phyloP scores from a whole-genome alignment of 2,797 vertebrate species.

The Chaunax sp. region DNA sequence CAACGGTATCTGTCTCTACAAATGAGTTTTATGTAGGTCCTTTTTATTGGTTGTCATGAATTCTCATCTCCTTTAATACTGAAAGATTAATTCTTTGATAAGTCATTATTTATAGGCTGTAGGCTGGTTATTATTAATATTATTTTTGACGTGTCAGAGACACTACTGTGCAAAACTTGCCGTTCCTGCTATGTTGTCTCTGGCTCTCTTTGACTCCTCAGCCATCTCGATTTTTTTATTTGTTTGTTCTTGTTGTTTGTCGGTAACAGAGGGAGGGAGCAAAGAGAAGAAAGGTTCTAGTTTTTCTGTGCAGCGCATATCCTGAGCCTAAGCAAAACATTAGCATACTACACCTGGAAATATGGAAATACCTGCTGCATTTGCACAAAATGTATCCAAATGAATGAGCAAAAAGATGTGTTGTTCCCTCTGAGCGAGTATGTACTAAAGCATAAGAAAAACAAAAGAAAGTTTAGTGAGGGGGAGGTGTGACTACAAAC shows the following conservation, averaged over 20 bases:
- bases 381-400: constrained; percentile 36
- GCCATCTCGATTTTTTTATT: constrained; percentile 55
- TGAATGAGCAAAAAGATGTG: constrained; percentile 31
- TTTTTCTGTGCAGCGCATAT: constrained; percentile 32
- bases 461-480: background rate
- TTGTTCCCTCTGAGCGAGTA: constrained; percentile 20
- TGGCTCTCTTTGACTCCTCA: constrained; percentile 68
- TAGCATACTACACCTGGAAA: constrained; percentile 21
- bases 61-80: constrained; percentile 51
- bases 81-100: constrained; percentile 43
- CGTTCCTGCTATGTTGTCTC: constrained; percentile 71
- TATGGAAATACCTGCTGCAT: constrained; percentile 39
- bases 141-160: constrained; percentile 50
- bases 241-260: constrained; percentile 53
- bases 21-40: constrained; percentile 66
- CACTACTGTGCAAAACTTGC: constrained; percentile 53
- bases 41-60: constrained; percentile 72
- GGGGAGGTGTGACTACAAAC: background rate
- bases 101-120: constrained; percentile 54
- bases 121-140: constrained; percentile 39
- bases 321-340: constrained; percentile 34
- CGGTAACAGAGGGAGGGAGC: constrained; percentile 51
- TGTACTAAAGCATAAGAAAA: constrained; percentile 17
- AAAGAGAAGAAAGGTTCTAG: constrained; percentile 43
- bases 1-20: constrained; percentile 69